A percentile compares a stretch with the other conserved stretches of the same genome.
Conservation (phyloP, 2,888 invertebrate genomes). For the Tuberolachnus salignus region DNA sequence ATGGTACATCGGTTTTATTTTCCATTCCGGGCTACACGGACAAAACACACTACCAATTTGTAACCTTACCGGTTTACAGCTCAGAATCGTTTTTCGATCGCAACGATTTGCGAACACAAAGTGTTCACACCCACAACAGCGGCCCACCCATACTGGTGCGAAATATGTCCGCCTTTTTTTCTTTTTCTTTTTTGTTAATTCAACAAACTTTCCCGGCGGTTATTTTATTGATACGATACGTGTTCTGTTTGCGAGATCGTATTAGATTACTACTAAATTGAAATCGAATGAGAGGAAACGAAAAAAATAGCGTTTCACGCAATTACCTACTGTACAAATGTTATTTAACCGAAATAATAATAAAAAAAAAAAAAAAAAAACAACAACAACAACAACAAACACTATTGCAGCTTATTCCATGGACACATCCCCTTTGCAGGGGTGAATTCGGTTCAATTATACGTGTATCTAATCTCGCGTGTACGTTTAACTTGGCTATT, state of each 20-base stretch:
- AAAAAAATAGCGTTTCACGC: not conserved
- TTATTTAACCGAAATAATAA: not conserved
- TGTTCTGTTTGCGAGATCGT: not conserved
- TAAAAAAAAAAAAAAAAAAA: not conserved
- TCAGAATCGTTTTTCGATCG: too few relatives aligned
- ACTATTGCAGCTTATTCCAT: not conserved
- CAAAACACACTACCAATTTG: too few relatives aligned
- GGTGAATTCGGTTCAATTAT: constrained; percentile 48
- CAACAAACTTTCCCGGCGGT: not conserved
- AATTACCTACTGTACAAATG: not conserved
- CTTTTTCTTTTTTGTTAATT: not conserved
- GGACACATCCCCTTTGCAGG: constrained; percentile 15
- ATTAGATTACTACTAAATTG: not conserved
- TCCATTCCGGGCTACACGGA: too few relatives aligned
- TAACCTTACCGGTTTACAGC: too few relatives aligned
- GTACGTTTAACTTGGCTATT: constrained; percentile 42
- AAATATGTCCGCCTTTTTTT: too few relatives aligned
- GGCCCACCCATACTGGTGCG: too few relatives aligned
- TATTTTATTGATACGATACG: not conserved
- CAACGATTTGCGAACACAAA: too few relatives aligned
- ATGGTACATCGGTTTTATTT: too few relatives aligned
- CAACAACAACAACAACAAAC: too few relatives aligned
- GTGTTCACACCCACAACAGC: too few relatives aligned
- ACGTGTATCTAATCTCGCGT: constrained; percentile 48
- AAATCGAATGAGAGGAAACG: not conserved